Conservation (phyloP, 1,140 invertebrate genomes). For the Caenorhabditis brenneri region DNA sequence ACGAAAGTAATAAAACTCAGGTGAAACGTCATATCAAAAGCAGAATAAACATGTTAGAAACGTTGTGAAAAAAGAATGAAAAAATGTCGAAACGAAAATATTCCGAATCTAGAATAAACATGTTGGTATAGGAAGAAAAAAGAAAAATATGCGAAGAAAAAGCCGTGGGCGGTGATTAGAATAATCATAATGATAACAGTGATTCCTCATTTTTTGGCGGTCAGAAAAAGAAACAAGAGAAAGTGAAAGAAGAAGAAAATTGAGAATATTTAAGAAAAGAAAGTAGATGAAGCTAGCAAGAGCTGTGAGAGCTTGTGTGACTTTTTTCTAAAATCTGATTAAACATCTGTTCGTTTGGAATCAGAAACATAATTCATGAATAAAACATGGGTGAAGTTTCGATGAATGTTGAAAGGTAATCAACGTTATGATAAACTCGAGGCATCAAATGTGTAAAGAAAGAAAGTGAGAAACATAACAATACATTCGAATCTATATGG, state of each 20-base stretch:
- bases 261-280: neutral
- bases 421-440: neutral
- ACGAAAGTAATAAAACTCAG: neutral
- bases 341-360: neutral
- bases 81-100: neutral
- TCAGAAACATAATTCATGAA: neutral
- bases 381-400: neutral
- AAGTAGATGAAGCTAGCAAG: neutral
- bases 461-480: no score
- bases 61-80: neutral
- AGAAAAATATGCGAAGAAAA: neutral
- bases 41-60: constrained; percentile 9
- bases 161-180: neutral
- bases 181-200: constrained; percentile 10
- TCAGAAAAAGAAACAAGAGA: neutral
- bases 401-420: neutral
- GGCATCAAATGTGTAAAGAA: neutral
- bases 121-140: neutral
- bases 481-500: no score
- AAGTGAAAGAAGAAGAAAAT: neutral
- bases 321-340: neutral
- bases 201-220: neutral
- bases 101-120: constrained; percentile 18
- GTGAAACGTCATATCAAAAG: constrained; percentile 1
- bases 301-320: no score